Conservation (phyloP, 2,888 invertebrate species). For the Drosophila crucigera region DNA sequence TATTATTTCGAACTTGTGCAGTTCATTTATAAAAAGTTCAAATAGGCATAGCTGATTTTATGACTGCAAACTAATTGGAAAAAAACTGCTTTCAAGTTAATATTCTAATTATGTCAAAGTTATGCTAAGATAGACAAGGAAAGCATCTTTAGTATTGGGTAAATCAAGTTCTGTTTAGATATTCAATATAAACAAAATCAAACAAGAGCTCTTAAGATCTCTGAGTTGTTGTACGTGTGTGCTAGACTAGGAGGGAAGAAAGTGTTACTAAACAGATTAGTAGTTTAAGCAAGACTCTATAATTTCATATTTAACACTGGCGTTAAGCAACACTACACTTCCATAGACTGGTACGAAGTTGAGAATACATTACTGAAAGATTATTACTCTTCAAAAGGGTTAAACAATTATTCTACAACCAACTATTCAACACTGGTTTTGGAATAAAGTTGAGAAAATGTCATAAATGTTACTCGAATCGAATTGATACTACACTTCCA, state of each 20-base stretch:
- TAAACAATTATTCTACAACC: not conserved
- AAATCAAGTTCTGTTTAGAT: not conserved
- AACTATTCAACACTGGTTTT: not conserved
- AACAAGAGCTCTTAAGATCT: not conserved
- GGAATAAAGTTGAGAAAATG: no score
- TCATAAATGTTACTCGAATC: not conserved
- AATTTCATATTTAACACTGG: not conserved
- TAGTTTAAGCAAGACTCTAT: no score
- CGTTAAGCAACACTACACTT: not conserved
- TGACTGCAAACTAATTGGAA: not conserved
- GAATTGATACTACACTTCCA: not conserved
- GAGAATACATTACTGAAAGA: not conserved
- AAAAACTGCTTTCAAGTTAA: not conserved
- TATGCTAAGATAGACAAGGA: not conserved
- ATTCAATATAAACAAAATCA: not conserved
- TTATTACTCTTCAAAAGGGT: not conserved
- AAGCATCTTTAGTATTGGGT: fast-evolving
- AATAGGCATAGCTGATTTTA: not conserved
- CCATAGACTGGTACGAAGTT: not conserved
- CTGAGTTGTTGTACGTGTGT: not conserved
- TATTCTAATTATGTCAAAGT: not conserved
- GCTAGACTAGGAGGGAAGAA: not conserved
- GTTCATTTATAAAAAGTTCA: not conserved
- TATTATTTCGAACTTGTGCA: not conserved
- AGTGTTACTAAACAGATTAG: not conserved